Base-by-base conservation (phyloP, 2,113 vertebrate species). In the Ardeotis arabs region DNA sequence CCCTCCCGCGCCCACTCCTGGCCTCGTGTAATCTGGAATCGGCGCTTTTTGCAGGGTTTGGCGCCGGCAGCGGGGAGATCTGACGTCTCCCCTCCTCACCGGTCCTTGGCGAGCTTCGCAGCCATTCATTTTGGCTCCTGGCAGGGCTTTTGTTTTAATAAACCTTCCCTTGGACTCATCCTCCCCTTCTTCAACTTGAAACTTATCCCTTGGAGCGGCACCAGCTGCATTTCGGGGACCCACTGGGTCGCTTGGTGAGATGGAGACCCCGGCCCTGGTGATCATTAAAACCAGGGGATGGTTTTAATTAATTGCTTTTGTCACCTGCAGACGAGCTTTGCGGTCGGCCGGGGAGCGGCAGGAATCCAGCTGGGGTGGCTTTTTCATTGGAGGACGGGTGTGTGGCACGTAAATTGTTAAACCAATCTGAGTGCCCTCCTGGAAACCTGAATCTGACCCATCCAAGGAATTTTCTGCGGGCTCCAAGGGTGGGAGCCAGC, bases 41-140 rank as follows among this genome's bases (percentile, higher is more conserved):
- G 1, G 13, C 0, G 19, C 16, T 58, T 64, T 56, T 12, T 1
- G 2, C 15, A 2, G 44, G n/a, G 13, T 66, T 58, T 27, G 59
- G 8, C 0, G 9, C 53, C 2, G 31, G 55, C 39, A 18, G 47
- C 0, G 2, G 31, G 27, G 37, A 29, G 29, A 18, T 35, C 55
- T 8, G 69, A 13, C 0, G 0, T 33, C 19, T 28, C 29, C 47
- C 17, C 29, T 47, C 53, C 33, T 84, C 6, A 0, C 2, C 0
- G 17, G 35, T 39, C 58, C 56, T 37, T 11, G 47, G 12, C 20
- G 7, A 73, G 58, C 56, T 39, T 44, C 6, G 2, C 18, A 10
- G 29, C 47, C 29, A 0, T 25, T 39, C 5, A 2, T 28, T 53
- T 58, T 21, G 14, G 16, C 55, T 74, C 63, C 55, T 21, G 55